Evolutionary conservation across 2,113 vertebrate species (phyloP).

Genomic region (Amazona guildingii): DNA sequence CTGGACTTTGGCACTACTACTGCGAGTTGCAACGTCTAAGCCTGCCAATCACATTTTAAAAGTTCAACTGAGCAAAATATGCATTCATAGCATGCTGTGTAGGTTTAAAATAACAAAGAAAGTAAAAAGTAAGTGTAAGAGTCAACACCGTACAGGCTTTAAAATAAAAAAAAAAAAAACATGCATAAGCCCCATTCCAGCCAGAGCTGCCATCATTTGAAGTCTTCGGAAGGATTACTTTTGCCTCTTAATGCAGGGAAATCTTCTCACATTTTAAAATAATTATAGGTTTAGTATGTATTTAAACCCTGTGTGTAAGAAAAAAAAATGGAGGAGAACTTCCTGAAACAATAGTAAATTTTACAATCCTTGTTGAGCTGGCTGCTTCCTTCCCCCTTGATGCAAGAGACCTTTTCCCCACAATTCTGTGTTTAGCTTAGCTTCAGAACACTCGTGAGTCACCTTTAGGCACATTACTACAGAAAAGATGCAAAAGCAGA

Average conservation of each 20-base stretch:
- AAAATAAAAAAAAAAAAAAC: neutral
- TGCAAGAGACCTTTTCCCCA: neutral
- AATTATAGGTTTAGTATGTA: neutral
- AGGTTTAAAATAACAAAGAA: neutral
- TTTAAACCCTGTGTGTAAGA: neutral
- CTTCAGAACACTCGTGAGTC: neutral
- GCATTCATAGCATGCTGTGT: neutral
- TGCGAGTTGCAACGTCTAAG: neutral
- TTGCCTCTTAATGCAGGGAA: neutral
- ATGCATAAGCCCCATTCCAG: accelerated
- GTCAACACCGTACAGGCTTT: neutral
- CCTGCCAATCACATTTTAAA: neutral
- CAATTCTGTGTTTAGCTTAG: neutral
- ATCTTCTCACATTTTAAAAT: neutral
- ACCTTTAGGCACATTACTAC: neutral
- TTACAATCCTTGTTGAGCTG: neutral
- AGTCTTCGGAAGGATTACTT: neutral
- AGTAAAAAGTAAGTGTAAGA: neutral
- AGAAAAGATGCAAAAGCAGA: neutral
- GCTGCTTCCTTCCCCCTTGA: neutral
- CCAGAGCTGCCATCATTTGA: neutral
- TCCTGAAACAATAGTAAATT: neutral
- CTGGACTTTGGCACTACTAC: neutral
- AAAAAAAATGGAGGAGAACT: neutral
- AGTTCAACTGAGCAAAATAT: accelerated